phyloP scores from a whole-genome alignment of 2,888 invertebrate genomes.

The Hypomecis atomaria region DNA sequence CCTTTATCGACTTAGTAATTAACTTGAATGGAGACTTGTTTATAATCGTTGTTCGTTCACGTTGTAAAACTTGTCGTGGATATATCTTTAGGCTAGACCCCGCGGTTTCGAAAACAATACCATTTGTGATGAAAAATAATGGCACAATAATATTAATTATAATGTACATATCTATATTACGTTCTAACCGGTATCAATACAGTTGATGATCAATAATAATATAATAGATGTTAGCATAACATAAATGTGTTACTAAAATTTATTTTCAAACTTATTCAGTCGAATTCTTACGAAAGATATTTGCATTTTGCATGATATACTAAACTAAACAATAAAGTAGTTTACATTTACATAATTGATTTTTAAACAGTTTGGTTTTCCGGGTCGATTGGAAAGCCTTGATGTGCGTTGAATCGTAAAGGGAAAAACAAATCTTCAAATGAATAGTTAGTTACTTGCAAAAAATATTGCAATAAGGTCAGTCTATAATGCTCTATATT shows the following conservation, averaged over 20 bases:
- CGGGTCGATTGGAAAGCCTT: slow-evolving; percentile 52
- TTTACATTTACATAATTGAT: slow-evolving; percentile 18
- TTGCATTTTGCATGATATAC: slow-evolving; percentile 8
- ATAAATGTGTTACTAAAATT: background rate
- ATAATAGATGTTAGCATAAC: background rate
- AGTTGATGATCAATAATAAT: too few relatives aligned
- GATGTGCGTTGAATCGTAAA: slow-evolving; percentile 52
- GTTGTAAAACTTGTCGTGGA: slow-evolving; percentile 41
- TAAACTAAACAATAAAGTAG: slow-evolving; percentile 16
- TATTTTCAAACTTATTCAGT: background rate
- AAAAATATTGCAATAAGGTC: slow-evolving; percentile 59
- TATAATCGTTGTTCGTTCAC: slow-evolving; percentile 55
- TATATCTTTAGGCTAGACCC: slow-evolving; percentile 46
- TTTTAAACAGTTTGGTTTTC: slow-evolving; percentile 48
- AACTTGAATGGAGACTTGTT: slow-evolving; percentile 58
- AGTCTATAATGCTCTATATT: slow-evolving; percentile 27
- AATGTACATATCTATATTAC: too few relatives aligned
- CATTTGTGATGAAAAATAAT: too few relatives aligned
- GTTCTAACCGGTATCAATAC: too few relatives aligned
- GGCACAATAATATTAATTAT: too few relatives aligned
- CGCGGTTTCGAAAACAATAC: slow-evolving; percentile 26
- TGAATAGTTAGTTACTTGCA: slow-evolving; percentile 42
- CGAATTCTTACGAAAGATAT: background rate
- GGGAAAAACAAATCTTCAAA: slow-evolving; percentile 54
- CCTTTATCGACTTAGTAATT: slow-evolving; percentile 57